These are phyloP conservation scores for Candoia aspera DNA, from an alignment of 2,113 vertebrate genomes.

Conservation along the genomic window DNA sequence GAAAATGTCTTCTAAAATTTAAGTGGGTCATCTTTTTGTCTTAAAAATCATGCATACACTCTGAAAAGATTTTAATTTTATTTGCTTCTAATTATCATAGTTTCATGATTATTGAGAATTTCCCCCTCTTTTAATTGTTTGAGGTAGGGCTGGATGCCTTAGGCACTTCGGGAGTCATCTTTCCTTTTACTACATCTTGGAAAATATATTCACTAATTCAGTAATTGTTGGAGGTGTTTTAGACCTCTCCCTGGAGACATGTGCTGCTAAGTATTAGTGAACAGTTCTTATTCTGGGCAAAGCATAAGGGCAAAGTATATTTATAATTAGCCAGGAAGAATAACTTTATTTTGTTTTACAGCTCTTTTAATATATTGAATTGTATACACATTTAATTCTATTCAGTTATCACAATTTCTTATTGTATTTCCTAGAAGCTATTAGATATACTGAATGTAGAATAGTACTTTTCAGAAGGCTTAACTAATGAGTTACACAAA, in stretches of 20 bases:
- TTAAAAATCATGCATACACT: background rate
- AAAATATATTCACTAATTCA: conserved; percentile 54
- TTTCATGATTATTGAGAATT: conserved; percentile 36
- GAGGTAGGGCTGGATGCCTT: conserved; percentile 37
- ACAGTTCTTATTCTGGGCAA: conserved; percentile 28
- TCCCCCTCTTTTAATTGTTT: conserved; percentile 44
- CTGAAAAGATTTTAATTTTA: conserved; percentile 11
- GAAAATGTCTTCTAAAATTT: background rate
- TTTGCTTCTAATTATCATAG: conserved; percentile 39
- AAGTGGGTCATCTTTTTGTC: background rate
- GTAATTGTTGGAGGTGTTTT: conserved; percentile 31
- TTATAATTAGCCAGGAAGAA: conserved; percentile 30
- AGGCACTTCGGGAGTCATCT: conserved; percentile 42
- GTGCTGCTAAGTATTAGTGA: conserved; percentile 29
- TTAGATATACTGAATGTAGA: background rate
- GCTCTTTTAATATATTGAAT: conserved; percentile 49
- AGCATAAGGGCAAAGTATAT: conserved; percentile 24
- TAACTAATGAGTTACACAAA: background rate
- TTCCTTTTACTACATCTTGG: conserved; percentile 40
- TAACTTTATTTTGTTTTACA: conserved; percentile 49
- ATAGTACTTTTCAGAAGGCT: background rate
- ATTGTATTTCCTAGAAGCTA: background rate
- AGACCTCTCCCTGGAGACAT: conserved; percentile 27
- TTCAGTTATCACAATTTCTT: conserved; percentile 34
- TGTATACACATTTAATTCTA: conserved; percentile 46